phyloP scores from a whole-genome alignment of 2,888 invertebrate species.

The Trypoxylon attenuatum region DNA sequence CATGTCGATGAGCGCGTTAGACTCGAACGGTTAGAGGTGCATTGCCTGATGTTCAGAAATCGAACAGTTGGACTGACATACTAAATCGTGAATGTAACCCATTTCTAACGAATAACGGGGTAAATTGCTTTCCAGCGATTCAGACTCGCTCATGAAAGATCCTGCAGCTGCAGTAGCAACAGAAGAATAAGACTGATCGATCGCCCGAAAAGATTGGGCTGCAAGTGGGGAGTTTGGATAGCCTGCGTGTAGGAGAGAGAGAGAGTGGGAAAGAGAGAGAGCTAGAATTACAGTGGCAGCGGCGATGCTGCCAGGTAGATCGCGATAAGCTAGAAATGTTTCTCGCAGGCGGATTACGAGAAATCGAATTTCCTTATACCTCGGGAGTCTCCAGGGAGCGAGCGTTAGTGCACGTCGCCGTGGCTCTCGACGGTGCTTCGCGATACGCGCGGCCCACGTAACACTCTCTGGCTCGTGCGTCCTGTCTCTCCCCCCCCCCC shows the following conservation, averaged over 20 bases:
- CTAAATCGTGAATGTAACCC: no score
- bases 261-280: no score
- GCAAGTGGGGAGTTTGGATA: slow-evolving; percentile 9
- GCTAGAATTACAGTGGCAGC: slow-evolving; percentile 14
- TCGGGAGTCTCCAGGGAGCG: slow-evolving; percentile 23
- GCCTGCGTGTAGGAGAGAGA: no score
- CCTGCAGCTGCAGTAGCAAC: background rate
- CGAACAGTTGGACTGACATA: no score
- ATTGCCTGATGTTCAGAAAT: no score
- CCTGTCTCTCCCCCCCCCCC: slow-evolving; percentile 28
- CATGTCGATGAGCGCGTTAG: no score
- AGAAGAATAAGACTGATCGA: slow-evolving; percentile 1
- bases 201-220: background rate
- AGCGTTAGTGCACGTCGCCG: slow-evolving; percentile 31
- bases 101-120: no score
- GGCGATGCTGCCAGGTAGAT: slow-evolving; percentile 15
- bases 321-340: slow-evolving; percentile 33
- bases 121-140: background rate
- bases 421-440: slow-evolving; percentile 22
- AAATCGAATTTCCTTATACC: slow-evolving; percentile 46
- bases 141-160: background rate
- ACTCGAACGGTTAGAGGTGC: no score
- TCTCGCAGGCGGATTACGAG: slow-evolving; percentile 30
- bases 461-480: slow-evolving; percentile 30
- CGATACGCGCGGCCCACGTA: slow-evolving; percentile 38